Evolutionary conservation across 2,797 vertebrate species (phyloP), one percentile per base, ranked within the genome.

Genomic region (Tadarida brasiliensis): DNA sequence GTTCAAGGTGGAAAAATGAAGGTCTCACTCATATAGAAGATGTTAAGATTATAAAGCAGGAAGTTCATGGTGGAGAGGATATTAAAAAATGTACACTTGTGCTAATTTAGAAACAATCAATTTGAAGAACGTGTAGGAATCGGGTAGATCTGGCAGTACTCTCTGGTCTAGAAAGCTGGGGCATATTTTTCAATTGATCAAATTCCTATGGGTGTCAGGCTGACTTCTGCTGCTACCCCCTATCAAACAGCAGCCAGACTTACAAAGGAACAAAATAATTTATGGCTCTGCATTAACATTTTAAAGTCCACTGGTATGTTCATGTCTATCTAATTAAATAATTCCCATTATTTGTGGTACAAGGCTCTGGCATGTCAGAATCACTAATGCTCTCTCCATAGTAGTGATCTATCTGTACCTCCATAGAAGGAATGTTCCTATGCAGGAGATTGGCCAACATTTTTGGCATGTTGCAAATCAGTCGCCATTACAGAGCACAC

Each of bases 71-170:
- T 90, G 82, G 57, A 73, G 20, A 92, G 85, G 91, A 94, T 95
- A 97, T 95, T 94, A 93, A 93, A 96, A 97, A 92, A 51, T 77
- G 88, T 82, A 91, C 78, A 49, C 35, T 86, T 77, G 17, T 65
- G 57, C 51, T 96, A 91, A 97, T 96, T 97, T 95, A 68, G 92
- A 96, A 97, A 94, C 9, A 94, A 56, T 77, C 56, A 5, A 1
- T 76, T 95, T 82, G 90, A 90, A 92, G 73, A 94, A 90, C 54
- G 49, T 95, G 73, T 28, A 68, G 61, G 44, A 93, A 65, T 54
- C n/a, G 35, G n/a, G 30, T 44, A 76, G 57, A 74, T 67, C 71
- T 87, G 84, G 71, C 67, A 90, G 19, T 57, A 1, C 15, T 96
- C 77, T 82, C 54, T 92, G 16, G 81, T 39, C 1, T 44, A 82